These are phyloP conservation scores for Isurus oxyrinchus DNA, from an alignment of 2,113 vertebrate genomes.

Conservation along the genomic window DNA sequence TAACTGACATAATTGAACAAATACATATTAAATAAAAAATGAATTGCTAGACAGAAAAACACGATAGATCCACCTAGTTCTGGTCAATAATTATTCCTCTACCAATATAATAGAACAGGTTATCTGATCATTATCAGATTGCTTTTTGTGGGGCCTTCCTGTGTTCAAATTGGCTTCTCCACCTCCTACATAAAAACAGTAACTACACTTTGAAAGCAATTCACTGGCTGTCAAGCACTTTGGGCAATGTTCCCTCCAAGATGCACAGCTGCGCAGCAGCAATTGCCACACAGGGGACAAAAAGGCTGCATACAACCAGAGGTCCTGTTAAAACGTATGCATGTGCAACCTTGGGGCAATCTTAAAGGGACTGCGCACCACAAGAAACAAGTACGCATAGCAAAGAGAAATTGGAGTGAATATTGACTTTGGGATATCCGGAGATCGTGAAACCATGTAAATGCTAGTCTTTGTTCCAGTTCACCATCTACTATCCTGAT, in stretches of 20 bases:
- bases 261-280: too few species aligned
- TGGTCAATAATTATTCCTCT: background rate
- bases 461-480: background rate
- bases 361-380: too few species aligned
- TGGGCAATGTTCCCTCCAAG: too few species aligned
- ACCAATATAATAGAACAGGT: background rate
- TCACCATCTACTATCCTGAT: background rate
- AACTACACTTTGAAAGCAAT: background rate
- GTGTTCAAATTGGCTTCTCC: background rate
- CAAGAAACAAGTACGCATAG: too few species aligned
- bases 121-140: background rate
- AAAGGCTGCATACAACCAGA: too few species aligned
- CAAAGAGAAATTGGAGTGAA: too few species aligned
- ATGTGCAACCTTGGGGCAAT: too few species aligned
- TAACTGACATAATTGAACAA: background rate
- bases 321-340: too few species aligned
- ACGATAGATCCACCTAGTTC: background rate
- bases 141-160: background rate
- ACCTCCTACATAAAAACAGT: background rate
- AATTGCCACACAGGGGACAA: too few species aligned
- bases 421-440: background rate
- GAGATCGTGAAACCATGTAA: background rate
- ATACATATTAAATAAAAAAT: background rate
- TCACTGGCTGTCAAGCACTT: background rate
- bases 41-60: background rate